Conservation (phyloP, 37 sponge, comb jelly and placozoan genomes). For the Aphrocallistes beatrix region DNA sequence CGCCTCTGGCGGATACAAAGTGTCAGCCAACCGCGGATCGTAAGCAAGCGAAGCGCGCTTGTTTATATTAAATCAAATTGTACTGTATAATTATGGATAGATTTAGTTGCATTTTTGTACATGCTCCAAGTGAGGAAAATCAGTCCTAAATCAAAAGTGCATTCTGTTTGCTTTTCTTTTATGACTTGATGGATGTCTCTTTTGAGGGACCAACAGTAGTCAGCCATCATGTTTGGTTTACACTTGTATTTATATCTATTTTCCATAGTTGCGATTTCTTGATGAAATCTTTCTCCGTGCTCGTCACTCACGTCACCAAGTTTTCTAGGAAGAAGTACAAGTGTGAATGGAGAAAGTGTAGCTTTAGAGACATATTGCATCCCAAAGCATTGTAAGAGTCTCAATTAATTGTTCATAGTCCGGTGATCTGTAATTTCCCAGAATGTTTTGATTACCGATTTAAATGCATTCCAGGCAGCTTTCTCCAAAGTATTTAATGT, state of each 20-base stretch:
- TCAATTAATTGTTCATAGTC: not conserved
- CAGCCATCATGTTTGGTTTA: not conserved
- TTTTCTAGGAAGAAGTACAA: not conserved
- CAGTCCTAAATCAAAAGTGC: no score
- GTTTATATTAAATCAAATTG: no score
- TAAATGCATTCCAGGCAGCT: no score
- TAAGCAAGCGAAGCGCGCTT: no score
- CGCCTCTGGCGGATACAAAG: no score
- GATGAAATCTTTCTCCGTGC: slow-evolving; percentile 22
- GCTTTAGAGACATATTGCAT: not conserved
- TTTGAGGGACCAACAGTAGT: slow-evolving; percentile 21
- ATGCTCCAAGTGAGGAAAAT: no score
- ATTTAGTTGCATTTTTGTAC: no score
- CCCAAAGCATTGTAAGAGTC: not conserved
- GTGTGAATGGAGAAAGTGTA: slow-evolving; percentile 19
- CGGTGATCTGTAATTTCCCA: not conserved
- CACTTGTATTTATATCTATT: not conserved
- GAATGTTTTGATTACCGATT: not conserved
- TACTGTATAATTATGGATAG: no score
- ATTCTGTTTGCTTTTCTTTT: no score
- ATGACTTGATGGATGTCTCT: not conserved
- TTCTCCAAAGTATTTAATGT: not conserved
- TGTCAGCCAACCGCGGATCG: no score
- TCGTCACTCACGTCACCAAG: slow-evolving; percentile 17
- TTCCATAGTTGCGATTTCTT: slow-evolving; percentile 19